Evolutionary conservation across 2,888 invertebrate species (phyloP).

Genomic region (Meteorus cinctellus): DNA sequence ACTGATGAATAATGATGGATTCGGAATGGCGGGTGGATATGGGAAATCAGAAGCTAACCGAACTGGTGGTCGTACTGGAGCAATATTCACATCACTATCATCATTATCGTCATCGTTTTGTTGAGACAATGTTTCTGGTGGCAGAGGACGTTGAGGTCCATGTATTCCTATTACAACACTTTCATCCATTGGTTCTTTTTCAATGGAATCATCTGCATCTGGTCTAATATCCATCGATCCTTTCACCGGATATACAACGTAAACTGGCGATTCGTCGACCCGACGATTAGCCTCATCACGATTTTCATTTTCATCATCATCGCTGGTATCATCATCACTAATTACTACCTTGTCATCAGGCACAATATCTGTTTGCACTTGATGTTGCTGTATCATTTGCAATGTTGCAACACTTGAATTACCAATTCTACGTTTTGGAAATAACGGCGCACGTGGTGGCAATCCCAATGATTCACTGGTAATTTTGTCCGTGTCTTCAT

Average conservation of each 20-base stretch:
- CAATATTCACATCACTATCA: slow-evolving; percentile 57
- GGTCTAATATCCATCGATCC: slow-evolving; percentile 74
- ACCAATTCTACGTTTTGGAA: slow-evolving; percentile 71
- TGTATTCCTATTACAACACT: slow-evolving; percentile 77
- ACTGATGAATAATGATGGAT: slow-evolving; percentile 71
- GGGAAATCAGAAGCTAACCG: slow-evolving; percentile 78
- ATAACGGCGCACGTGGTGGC: slow-evolving; percentile 73
- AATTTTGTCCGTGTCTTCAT: slow-evolving; percentile 64
- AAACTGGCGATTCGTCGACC: slow-evolving; percentile 69
- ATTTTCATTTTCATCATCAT: slow-evolving; percentile 31
- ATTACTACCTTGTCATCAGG: slow-evolving; percentile 51
- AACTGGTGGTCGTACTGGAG: slow-evolving; percentile 53
- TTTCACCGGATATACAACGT: slow-evolving; percentile 79
- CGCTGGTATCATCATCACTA: slow-evolving; percentile 34
- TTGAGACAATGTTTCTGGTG: slow-evolving; percentile 67
- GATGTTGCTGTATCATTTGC: slow-evolving; percentile 80
- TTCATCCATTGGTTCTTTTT: slow-evolving; percentile 70
- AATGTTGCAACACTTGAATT: slow-evolving; percentile 76
- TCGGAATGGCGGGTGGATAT: slow-evolving; percentile 79
- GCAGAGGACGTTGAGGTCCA: slow-evolving; percentile 74
- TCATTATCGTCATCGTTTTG: slow-evolving; percentile 58
- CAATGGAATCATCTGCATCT: slow-evolving; percentile 65
- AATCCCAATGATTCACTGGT: slow-evolving; percentile 66
- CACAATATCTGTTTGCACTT: slow-evolving; percentile 54
- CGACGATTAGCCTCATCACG: slow-evolving; percentile 23